Evolutionary conservation across 2,888 invertebrate species (phyloP).

Genomic region (Hecatera dysodea): DNA sequence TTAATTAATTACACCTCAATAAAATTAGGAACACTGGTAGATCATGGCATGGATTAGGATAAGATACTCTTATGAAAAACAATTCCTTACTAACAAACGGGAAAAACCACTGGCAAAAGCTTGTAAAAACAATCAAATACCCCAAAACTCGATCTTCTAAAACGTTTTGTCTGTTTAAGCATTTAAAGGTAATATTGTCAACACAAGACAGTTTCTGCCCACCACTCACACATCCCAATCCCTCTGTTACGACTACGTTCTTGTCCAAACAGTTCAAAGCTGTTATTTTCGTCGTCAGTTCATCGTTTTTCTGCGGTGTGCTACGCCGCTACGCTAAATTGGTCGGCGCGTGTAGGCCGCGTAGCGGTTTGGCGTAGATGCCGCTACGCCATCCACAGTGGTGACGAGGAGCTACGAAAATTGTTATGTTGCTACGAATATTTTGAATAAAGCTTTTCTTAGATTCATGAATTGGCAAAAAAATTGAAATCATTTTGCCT

Average conservation of each 20-base stretch:
- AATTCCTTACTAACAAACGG: too few species aligned
- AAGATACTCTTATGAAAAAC: too few species aligned
- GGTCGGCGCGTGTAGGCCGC: slow-evolving; percentile 70
- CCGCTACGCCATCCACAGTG: slow-evolving; percentile 73
- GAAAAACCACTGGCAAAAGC: too few species aligned
- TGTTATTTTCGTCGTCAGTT: slow-evolving; percentile 56
- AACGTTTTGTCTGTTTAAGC: not conserved
- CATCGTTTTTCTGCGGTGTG: slow-evolving; percentile 55
- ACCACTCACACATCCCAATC: slow-evolving; percentile 16
- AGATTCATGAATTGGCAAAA: too few species aligned
- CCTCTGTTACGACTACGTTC: slow-evolving; percentile 18
- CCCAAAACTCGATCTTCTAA: too few species aligned
- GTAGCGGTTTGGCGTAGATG: slow-evolving; percentile 79
- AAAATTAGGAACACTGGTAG: not conserved
- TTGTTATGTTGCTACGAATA: not conserved
- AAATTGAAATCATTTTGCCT: too few species aligned
- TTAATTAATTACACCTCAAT: too few species aligned
- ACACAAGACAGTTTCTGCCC: not conserved
- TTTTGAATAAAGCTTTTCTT: not conserved
- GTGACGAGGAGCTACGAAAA: slow-evolving; percentile 72
- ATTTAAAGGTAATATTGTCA: not conserved
- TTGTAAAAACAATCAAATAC: too few species aligned
- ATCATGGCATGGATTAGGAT: not conserved
- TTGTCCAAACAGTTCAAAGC: slow-evolving; percentile 50
- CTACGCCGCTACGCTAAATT: slow-evolving; percentile 71